Percentiles rank a stretch among this genome's conserved stretches.
Evolutionary conservation across 2,797 vertebrate species (phyloP).

Genomic region (Pangasius sanitwongsei): DNA sequence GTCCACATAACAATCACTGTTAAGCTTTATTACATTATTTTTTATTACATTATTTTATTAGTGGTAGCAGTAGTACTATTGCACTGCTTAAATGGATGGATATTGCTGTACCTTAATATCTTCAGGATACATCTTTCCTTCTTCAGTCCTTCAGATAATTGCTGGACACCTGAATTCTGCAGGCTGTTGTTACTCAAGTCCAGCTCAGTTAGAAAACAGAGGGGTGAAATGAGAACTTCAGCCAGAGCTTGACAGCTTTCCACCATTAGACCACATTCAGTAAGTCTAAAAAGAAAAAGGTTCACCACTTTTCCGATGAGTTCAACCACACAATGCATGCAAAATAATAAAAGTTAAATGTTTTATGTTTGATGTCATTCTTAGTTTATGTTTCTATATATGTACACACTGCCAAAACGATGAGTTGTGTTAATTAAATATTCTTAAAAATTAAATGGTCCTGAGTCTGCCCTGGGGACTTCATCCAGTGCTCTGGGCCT

Average conservation of each 20-base stretch:
- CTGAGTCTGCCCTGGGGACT: no score
- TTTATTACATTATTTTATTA: no score
- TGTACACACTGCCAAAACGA: background rate
- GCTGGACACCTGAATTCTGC: background rate
- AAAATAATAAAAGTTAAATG: background rate
- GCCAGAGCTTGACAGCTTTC: background rate
- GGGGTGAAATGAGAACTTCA: background rate
- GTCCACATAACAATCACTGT: no score
- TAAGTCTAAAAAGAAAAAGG: background rate
- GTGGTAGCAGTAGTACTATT: no score
- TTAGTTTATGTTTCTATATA: background rate
- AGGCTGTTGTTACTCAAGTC: constrained; percentile 1
- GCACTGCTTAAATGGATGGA: no score
- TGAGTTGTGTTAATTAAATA: background rate
- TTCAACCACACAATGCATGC: background rate
- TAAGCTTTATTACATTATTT: no score
- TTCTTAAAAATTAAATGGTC: background rate
- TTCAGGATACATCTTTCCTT: background rate
- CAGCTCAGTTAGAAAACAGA: background rate
- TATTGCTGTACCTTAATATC: background rate
- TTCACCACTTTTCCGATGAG: background rate
- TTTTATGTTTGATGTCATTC: background rate
- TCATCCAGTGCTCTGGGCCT: no score
- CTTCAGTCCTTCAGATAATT: constrained; percentile 8
- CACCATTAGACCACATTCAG: background rate